Evolutionary conservation across 2,888 invertebrate species (phyloP).

Genomic region (Odontocerum albicorne): DNA sequence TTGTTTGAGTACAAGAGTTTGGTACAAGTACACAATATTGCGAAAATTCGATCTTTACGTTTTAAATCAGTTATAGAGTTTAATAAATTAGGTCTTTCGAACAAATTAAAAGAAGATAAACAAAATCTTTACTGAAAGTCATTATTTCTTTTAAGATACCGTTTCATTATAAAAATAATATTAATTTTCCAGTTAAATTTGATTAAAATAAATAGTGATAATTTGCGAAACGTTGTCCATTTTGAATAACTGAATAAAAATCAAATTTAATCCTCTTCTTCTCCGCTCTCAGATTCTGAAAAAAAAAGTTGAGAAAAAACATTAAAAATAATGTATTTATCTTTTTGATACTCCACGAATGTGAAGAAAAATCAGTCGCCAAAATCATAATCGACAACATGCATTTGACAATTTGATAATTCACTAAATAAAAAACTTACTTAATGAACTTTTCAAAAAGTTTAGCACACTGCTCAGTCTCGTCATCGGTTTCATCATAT

Average conservation of each 20-base stretch:
- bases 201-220: constrained; percentile 18
- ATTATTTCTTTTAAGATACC: no score
- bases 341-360: background rate
- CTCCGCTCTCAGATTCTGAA: constrained; percentile 58
- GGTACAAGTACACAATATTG: no score
- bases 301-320: constrained; percentile 24
- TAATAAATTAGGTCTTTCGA: no score
- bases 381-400: constrained; percentile 11
- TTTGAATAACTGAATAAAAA: no score
- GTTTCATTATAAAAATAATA: constrained; percentile 21
- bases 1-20: no score
- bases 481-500: constrained; percentile 35
- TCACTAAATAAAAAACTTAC: constrained; percentile 16
- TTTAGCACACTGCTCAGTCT: constrained; percentile 27
- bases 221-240: constrained; percentile 9
- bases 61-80: no score
- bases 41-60: no score
- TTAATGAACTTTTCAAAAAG: background rate
- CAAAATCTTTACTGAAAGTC: no score
- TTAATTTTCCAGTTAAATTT: constrained; percentile 9
- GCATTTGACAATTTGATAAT: background rate
- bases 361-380: constrained; percentile 21
- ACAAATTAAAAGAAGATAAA: no score
- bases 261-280: constrained; percentile 55
- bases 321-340: background rate